phyloP scores from a whole-genome alignment of 2,888 invertebrate genomes.

The Drosophila mulleri region DNA sequence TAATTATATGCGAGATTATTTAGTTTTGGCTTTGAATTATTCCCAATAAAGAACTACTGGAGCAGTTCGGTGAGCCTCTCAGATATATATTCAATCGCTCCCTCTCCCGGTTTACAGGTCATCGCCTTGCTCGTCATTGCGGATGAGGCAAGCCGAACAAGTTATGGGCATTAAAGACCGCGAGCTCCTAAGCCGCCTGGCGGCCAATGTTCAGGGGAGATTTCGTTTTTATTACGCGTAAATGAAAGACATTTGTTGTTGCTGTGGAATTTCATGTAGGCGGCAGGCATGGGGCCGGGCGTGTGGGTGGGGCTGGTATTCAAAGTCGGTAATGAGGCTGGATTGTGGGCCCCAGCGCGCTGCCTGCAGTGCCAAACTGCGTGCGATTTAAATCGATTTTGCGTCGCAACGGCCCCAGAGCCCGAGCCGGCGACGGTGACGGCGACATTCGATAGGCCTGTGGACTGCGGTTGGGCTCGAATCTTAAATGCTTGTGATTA shows the following conservation, averaged over 20 bases:
- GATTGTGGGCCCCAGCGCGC: neutral
- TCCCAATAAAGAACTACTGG: too few species aligned
- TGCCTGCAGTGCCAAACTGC: constrained; percentile 34
- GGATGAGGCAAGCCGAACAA: constrained; percentile 29
- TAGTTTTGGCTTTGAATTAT: too few species aligned
- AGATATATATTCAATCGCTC: too few species aligned
- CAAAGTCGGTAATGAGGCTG: constrained; percentile 21
- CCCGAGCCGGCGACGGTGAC: too few species aligned
- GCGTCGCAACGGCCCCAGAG: neutral
- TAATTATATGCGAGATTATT: too few species aligned
- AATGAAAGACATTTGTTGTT: constrained; percentile 71
- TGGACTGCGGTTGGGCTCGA: constrained; percentile 4
- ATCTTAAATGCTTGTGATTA: constrained; percentile 65
- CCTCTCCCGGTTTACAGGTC: neutral
- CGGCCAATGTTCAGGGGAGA: constrained; percentile 64
- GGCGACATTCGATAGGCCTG: neutral
- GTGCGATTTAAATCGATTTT: constrained; percentile 53
- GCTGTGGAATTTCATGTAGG: constrained; percentile 26
- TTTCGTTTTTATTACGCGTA: constrained; percentile 74
- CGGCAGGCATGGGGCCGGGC: neutral
- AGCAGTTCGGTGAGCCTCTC: too few species aligned
- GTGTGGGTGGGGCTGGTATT: neutral
- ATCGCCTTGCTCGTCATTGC: neutral
- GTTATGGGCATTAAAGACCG: constrained; percentile 48
- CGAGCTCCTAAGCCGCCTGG: constrained; percentile 31